phyloP scores from a whole-genome alignment of 1,140 invertebrate species.

The Pseudomyrmex dendroicus region DNA sequence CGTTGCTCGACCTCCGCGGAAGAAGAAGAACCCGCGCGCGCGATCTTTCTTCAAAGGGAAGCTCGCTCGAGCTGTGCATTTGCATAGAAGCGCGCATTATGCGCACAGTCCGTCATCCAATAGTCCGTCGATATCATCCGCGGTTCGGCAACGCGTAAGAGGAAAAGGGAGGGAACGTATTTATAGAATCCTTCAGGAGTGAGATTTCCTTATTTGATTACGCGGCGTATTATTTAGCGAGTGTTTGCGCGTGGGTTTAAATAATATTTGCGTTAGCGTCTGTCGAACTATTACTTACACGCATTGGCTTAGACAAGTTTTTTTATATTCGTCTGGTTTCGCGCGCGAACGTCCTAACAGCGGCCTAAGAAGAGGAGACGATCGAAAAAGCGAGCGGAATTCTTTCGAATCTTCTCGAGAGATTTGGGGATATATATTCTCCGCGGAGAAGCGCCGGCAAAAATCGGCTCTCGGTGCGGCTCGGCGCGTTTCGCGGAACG shows the following conservation, averaged over 20 bases:
- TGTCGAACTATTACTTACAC: neutral
- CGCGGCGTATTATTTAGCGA: constrained; percentile 18
- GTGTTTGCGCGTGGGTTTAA: neutral
- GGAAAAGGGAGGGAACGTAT: neutral
- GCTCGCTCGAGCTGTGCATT: neutral
- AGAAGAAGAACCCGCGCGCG: constrained; percentile 21
- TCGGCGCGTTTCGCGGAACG: constrained; percentile 57
- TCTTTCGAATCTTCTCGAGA: constrained; percentile 12
- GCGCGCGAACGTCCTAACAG: neutral
- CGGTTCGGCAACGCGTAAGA: neutral
- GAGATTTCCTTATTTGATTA: neutral
- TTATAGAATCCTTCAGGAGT: neutral
- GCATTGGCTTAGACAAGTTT: neutral
- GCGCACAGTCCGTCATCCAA: neutral
- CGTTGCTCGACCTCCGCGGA: constrained; percentile 60
- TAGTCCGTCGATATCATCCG: neutral
- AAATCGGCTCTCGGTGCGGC: constrained; percentile 43
- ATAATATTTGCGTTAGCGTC: constrained; percentile 21
- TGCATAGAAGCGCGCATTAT: neutral
- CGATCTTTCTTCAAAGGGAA: constrained; percentile 38
- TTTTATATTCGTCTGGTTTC: too few relatives aligned
- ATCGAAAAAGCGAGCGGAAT: neutral
- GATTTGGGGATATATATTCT: neutral
- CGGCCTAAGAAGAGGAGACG: neutral
- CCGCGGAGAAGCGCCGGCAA: constrained; percentile 21